Evolutionary conservation across 2,888 invertebrate genomes (phyloP).

Genomic region (Endomychus coccineus): DNA sequence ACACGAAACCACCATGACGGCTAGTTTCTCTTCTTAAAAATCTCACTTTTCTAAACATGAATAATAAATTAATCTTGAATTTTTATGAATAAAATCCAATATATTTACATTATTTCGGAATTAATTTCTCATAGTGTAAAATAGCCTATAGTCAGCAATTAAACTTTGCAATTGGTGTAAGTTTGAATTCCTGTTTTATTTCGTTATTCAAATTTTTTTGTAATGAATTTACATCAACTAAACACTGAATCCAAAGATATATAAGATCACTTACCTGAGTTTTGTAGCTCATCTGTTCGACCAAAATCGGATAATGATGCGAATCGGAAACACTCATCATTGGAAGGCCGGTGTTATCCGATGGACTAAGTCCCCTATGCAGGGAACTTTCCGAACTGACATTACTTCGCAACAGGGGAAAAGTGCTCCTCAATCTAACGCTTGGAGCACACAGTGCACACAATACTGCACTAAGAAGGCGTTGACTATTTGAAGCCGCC

Average conservation of each 20-base stretch:
- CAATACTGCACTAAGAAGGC: constrained; percentile 70
- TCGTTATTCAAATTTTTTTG: too few species aligned
- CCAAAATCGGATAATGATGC: constrained; percentile 68
- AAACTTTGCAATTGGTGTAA: too few species aligned
- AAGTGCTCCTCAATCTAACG: constrained; percentile 64
- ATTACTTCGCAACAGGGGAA: constrained; percentile 56
- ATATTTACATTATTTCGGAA: too few species aligned
- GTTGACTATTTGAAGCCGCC: constrained; percentile 43
- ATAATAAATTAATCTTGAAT: too few species aligned
- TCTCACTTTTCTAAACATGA: too few species aligned
- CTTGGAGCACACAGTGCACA: constrained; percentile 78
- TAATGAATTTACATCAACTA: too few species aligned
- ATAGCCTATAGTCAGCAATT: too few species aligned
- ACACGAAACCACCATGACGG: too few species aligned
- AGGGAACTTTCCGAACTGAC: constrained; percentile 42
- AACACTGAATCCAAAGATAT: background rate
- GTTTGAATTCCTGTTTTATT: too few species aligned
- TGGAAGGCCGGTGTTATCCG: constrained; percentile 60
- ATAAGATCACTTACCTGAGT: constrained; percentile 43
- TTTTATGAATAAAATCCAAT: too few species aligned
- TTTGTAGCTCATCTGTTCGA: constrained; percentile 70
- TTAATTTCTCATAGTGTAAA: too few species aligned
- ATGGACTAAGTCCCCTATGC: constrained; percentile 55
- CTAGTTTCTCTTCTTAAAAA: too few species aligned
- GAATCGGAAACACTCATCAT: constrained; percentile 61